These are phyloP conservation scores for Microplitis deprimator DNA, from an alignment of 2,888 invertebrate species.

Conservation along the genomic window DNA sequence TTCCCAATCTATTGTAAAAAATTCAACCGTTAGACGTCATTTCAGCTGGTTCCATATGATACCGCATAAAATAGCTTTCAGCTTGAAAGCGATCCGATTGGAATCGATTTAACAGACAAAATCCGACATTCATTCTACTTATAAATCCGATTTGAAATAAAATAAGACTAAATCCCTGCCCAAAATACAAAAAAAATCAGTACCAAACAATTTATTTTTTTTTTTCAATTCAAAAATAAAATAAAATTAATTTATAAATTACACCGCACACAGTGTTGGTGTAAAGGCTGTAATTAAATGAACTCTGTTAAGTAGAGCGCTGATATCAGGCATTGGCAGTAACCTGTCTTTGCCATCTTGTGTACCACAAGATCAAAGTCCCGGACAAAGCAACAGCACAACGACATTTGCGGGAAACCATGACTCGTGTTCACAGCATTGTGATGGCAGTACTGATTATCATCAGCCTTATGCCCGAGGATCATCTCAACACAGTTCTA, in stretches of 20 bases:
- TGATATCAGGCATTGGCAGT: constrained; percentile 64
- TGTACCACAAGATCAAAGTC: constrained; percentile 61
- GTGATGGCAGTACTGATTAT: constrained; percentile 42
- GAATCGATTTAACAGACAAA: not conserved
- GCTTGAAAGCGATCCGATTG: not conserved
- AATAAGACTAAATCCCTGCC: no score
- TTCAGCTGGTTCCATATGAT: not conserved
- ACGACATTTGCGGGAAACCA: constrained; percentile 44
- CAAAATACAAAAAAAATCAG: no score
- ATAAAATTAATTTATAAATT: not conserved
- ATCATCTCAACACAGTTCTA: constrained; percentile 45
- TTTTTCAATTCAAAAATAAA: not conserved
- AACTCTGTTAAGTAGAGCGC: constrained; percentile 53
- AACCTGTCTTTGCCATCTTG: constrained; percentile 66
- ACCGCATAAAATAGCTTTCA: not conserved
- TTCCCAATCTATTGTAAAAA: not conserved
- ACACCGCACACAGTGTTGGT: no score
- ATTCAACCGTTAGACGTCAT: not conserved
- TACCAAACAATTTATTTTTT: no score
- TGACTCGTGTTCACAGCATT: constrained; percentile 33
- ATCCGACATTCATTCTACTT: not conserved
- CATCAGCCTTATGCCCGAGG: constrained; percentile 39
- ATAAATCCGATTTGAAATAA: not conserved
- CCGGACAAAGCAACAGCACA: constrained; percentile 42
- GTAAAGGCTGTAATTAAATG: not conserved